A percentile compares a stretch with the other conserved stretches of the same genome.
phyloP scores from a whole-genome alignment of 2,797 vertebrate species.

The Orientallactaga sibirica region DNA sequence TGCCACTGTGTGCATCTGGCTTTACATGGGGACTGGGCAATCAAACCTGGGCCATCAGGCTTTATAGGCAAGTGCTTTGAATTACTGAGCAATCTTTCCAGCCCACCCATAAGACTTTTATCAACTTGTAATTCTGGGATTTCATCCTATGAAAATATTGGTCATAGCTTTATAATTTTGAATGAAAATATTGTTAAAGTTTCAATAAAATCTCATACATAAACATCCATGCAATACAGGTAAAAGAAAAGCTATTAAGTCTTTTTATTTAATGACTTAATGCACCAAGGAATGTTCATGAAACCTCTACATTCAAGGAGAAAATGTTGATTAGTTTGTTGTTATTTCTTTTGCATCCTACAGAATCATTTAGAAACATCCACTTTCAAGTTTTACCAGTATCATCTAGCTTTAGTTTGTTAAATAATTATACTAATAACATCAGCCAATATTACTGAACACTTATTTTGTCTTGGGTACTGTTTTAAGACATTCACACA shows the following conservation, averaged over 20 bases:
- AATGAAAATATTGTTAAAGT: slow-evolving; percentile 34
- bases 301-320: slow-evolving; percentile 31
- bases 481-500: slow-evolving; percentile 16
- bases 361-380: slow-evolving; percentile 28
- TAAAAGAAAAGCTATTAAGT: slow-evolving; percentile 32
- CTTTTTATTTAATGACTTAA: slow-evolving; percentile 27
- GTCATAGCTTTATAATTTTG: slow-evolving; percentile 8
- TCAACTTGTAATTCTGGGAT: slow-evolving; percentile 28
- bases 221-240: neutral
- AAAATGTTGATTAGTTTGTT: slow-evolving; percentile 11
- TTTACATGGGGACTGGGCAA: too few relatives aligned
- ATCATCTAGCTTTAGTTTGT: neutral
- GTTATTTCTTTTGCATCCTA: slow-evolving; percentile 32
- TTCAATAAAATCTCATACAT: slow-evolving; percentile 27
- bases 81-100: too few relatives aligned
- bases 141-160: slow-evolving; percentile 37
- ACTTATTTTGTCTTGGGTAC: neutral
- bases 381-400: slow-evolving; percentile 45
- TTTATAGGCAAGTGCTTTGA: too few relatives aligned
- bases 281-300: slow-evolving; percentile 26
- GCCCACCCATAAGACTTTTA: neutral
- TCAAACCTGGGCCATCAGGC: too few relatives aligned
- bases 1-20: too few relatives aligned
- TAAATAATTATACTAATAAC: slow-evolving; percentile 17
- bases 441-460: slow-evolving; percentile 2